Base-by-base conservation (phyloP, 2,888 invertebrate genomes). In the Sialis fuliginosa region DNA sequence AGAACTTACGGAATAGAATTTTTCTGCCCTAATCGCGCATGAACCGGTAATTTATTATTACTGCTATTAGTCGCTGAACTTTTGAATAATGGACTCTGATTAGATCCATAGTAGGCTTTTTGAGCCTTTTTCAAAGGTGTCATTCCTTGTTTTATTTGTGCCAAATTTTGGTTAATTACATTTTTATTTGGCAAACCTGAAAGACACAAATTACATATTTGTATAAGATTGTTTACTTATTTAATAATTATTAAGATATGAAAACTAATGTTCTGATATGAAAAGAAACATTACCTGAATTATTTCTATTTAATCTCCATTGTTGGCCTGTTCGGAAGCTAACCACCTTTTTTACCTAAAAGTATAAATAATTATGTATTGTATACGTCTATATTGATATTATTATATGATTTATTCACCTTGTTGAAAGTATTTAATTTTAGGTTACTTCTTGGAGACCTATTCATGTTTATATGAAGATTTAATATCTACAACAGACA, bases 71-170 rank as follows among this genome's bases (percentile, higher is more conserved):
- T 10, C 7, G 10, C 31, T 6, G 13, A 13, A n/a, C 8, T n/a
- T 31, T 22, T n/a, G 10, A 47, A 33, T 30, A 47, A 42, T 4
- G 47, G 47, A 30, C 47, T 47, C 6, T 39, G 39, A 6, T 44
- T 44, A 30, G 22, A 42, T 9, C 47, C 47, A 47, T 47, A 47
- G 30, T 47, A 47, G 32, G 47, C 47, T 7, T 32, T 35, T 31
- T 47, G 47, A 6, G 47, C 47, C 10, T 39, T 31, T 42, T 34
- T 33, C 10, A 47, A 42, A 6, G 47, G 45, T 13, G 45, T 45
- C 7, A 30, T 8, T 10, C 39, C 45, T 6, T 30, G 22, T 32
- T 45, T 45, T 12, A 45, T 45, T 34, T 33, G 33, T 32, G 13
- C 7, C 6, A 45, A 33, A 39, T 45, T 45, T 22, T 39, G 33